Evolutionary conservation across 2,797 vertebrate species (phyloP).

Genomic region (Sebastes matsubarae): DNA sequence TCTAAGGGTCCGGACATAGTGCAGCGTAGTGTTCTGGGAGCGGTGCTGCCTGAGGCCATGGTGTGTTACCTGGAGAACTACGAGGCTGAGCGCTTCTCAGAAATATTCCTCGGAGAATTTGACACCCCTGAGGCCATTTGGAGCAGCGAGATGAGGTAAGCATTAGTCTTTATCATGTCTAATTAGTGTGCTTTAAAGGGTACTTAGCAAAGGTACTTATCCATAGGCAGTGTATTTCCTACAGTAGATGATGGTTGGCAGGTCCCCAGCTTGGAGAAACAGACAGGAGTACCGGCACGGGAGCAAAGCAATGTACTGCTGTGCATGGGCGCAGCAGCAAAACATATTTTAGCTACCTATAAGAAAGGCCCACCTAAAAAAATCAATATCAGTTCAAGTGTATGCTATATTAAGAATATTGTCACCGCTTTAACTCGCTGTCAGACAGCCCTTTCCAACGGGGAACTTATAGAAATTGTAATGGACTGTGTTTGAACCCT

Average conservation of each 20-base stretch:
- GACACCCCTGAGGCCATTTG: slow-evolving; percentile 99
- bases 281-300: background rate
- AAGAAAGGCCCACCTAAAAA: background rate
- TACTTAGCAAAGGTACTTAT: background rate
- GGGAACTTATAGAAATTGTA: background rate
- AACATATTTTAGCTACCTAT: background rate
- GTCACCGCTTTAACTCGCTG: background rate
- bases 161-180: background rate
- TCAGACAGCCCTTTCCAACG: background rate
- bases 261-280: background rate
- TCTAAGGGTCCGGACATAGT: slow-evolving; percentile 95
- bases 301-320: background rate
- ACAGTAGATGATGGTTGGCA: background rate
- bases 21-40: slow-evolving; percentile 95
- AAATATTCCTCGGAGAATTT: slow-evolving; percentile 98
- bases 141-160: slow-evolving; percentile 98
- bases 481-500: background rate
- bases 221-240: background rate
- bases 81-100: slow-evolving; percentile 96
- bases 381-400: no score
- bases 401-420: no score
- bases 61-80: slow-evolving; percentile 99
- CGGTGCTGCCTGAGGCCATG: slow-evolving; percentile 97
- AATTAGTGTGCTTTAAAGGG: background rate
- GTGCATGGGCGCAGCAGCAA: background rate